A percentile compares a stretch with the other conserved stretches of the same genome.
phyloP scores from a whole-genome alignment of 2,888 invertebrate genomes.

The Tholera decimalis region DNA sequence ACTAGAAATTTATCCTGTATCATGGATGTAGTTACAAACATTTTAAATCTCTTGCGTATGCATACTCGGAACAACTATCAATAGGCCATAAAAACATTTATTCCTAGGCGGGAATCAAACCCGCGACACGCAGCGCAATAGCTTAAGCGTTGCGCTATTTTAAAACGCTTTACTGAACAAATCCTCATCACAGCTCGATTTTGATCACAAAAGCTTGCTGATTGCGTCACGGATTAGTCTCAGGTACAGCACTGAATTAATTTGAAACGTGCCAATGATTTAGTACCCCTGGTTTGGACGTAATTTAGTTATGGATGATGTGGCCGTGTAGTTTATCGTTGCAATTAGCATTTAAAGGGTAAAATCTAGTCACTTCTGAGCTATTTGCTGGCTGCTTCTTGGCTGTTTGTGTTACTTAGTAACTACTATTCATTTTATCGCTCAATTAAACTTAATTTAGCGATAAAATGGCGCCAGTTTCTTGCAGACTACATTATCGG shows the following conservation, averaged over 20 bases:
- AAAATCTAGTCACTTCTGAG: constrained; percentile 56
- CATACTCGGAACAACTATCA: too few species aligned
- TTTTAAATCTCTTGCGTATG: too few species aligned
- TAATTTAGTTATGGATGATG: constrained; percentile 83
- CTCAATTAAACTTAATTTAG: constrained; percentile 28
- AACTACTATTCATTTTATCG: too few species aligned
- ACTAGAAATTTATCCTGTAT: too few species aligned
- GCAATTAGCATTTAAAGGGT: constrained; percentile 78
- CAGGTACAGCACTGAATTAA: constrained; percentile 84
- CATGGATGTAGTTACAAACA: too few species aligned
- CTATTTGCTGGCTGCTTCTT: constrained; percentile 12
- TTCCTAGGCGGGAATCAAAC: too few species aligned
- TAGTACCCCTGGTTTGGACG: constrained; percentile 78
- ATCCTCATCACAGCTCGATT: constrained; percentile 52
- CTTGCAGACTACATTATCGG: not conserved
- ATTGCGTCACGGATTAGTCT: constrained; percentile 78
- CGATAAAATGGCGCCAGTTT: constrained; percentile 19
- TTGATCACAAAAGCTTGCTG: constrained; percentile 79
- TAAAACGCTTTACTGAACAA: constrained; percentile 18
- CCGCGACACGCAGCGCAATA: too few species aligned
- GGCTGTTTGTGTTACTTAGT: not conserved
- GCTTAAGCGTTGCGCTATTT: too few species aligned
- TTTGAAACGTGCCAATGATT: constrained; percentile 87
- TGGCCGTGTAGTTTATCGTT: constrained; percentile 76
- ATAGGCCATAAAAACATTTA: too few species aligned